Base-by-base conservation (phyloP, 2,797 vertebrate genomes). In the Momotus momota region DNA sequence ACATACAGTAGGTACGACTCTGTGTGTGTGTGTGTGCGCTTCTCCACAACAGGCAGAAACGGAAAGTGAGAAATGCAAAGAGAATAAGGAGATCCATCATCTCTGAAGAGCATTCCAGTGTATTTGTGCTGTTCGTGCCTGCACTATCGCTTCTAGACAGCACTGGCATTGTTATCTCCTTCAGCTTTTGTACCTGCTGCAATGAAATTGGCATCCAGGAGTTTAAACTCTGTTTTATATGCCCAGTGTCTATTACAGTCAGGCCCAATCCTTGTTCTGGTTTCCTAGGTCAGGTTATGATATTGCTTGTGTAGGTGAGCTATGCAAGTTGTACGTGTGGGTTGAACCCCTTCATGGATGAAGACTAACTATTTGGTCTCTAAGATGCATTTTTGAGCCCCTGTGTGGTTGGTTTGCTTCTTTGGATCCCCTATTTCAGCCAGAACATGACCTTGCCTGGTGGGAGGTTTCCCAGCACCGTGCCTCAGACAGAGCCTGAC, bases 1-100 rank as follows among this genome's bases (percentile, higher is more conserved):
- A 5, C 0, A 0, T 10, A 14, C 10, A 20, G 16, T 17, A 38
- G 38, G 8, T 38, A 11, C 0, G 1, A 41, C 2, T 1, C 26
- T 49, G 6, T 4, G 5, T 12, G 29, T 57, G 33, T 29, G 52
- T 38, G 4, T 57, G 33, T 29, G 52, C 33, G 3, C 38, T 61
- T 14, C 40, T 62, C 12, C 21, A n/a, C 5, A 14, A 22, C 5
- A 27, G 18, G 17, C 41, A 86, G 75, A 38, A 83, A 60, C 38
- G n/a, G 29, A 26, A 35, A 57, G 26, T 20, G 71, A 70, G 43
- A 35, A 79, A 58, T 10, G 19, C 29, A 33, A 48, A 33, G 33
- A 58, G 48, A 71, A 35, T 57, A 75, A 51, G 48, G 84, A 23
- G 14, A 38, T 22, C 29, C 38, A 49, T 4, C 14, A 19, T 7